Evolutionary conservation across 1,140 invertebrate genomes (phyloP).

Genomic region (Archivesica marissinica): DNA sequence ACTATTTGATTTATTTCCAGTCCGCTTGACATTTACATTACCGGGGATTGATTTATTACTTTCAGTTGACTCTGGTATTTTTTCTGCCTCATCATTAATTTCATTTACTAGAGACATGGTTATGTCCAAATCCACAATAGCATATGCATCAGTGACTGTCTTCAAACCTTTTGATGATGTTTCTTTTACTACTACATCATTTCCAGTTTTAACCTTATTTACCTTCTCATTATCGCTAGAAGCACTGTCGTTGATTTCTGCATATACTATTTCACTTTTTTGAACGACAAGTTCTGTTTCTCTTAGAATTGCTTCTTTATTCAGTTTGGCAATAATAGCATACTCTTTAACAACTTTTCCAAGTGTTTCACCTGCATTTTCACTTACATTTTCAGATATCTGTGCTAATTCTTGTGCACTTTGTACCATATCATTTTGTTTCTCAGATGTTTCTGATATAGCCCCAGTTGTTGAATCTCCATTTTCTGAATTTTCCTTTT

Average conservation of each 20-base stretch:
- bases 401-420: neutral
- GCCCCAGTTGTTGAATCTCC: neutral
- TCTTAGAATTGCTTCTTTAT: slow-evolving; percentile 55
- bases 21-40: neutral
- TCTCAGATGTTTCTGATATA: neutral
- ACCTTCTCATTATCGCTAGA: neutral
- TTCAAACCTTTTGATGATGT: neutral
- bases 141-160: slow-evolving; percentile 39
- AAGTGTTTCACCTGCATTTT: neutral
- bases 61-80: neutral
- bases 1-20: neutral
- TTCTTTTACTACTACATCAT: neutral
- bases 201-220: neutral
- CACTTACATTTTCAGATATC: neutral
- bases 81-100: neutral
- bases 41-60: neutral
- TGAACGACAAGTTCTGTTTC: slow-evolving; percentile 51
- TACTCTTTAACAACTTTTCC: slow-evolving; percentile 40
- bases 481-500: neutral
- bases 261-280: slow-evolving; percentile 38
- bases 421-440: neutral
- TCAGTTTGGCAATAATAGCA: slow-evolving; percentile 55
- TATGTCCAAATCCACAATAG: slow-evolving; percentile 34
- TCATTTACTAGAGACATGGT: slow-evolving; percentile 18
- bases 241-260: neutral